phyloP scores from a whole-genome alignment of 2,888 invertebrate genomes.

The Hypselothyrea guttata region DNA sequence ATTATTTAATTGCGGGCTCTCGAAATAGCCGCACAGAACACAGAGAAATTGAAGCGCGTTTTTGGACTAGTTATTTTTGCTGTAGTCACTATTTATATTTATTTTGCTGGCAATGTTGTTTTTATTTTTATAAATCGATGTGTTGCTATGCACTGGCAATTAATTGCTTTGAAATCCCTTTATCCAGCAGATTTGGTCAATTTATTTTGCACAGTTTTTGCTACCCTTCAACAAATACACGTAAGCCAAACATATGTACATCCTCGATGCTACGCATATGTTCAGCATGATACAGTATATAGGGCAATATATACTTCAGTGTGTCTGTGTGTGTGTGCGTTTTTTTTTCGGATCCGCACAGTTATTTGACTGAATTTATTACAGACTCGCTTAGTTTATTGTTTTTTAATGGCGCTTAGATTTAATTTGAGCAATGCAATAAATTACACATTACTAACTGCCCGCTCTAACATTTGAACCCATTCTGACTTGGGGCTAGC shows the following conservation, averaged over 20 bases:
- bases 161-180: slow-evolving; percentile 76
- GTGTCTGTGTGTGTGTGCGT: slow-evolving; percentile 9
- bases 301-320: slow-evolving; percentile 3
- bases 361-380: slow-evolving; percentile 60
- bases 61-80: slow-evolving; percentile 33
- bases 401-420: slow-evolving; percentile 74
- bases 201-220: slow-evolving; percentile 65
- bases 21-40: too few species aligned
- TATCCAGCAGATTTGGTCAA: slow-evolving; percentile 75
- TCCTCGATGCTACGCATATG: slow-evolving; percentile 4
- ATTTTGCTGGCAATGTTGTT: slow-evolving; percentile 9
- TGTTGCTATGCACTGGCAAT: slow-evolving; percentile 68
- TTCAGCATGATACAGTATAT: neutral
- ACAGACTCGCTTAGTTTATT: slow-evolving; percentile 72
- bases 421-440: slow-evolving; percentile 73
- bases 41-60: too few species aligned
- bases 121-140: slow-evolving; percentile 32
- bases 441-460: slow-evolving; percentile 71
- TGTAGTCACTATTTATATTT: slow-evolving; percentile 28
- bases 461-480: slow-evolving; percentile 17
- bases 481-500: slow-evolving; percentile 2
- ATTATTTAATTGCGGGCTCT: too few species aligned
- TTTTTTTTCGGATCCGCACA: slow-evolving; percentile 18
- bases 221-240: slow-evolving; percentile 35
- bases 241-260: slow-evolving; percentile 11